A percentile compares a stretch with the other conserved stretches of the same genome.
Evolutionary conservation across 2,888 invertebrate genomes (phyloP).

Genomic region (Drosophila niveifrons): DNA sequence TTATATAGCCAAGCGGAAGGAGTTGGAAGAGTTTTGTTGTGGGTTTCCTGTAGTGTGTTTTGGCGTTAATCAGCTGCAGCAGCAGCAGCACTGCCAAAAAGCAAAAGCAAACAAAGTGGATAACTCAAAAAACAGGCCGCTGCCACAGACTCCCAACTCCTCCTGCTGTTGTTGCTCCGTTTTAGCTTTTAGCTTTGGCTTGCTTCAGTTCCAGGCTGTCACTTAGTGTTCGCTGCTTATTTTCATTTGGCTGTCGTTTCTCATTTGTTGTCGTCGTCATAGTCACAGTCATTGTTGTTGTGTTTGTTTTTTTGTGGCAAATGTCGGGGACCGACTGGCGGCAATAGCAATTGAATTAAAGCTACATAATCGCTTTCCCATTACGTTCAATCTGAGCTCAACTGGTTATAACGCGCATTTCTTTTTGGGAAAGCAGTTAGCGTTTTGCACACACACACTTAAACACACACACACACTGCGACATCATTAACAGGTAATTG

Average conservation of each 20-base stretch:
- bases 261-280: conserved; percentile 20
- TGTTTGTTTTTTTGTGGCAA: conserved; percentile 13
- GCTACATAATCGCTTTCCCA: conserved; percentile 78
- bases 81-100: conserved; percentile 11
- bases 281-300: conserved; percentile 21
- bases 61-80: conserved; percentile 56
- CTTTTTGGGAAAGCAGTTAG: conserved; percentile 61
- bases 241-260: conserved; percentile 30
- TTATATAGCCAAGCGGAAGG: conserved; percentile 80
- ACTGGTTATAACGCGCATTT: conserved; percentile 63
- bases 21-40: conserved; percentile 49
- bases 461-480: not conserved
- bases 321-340: conserved; percentile 26
- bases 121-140: conserved; percentile 48
- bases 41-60: conserved; percentile 72
- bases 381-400: conserved; percentile 65
- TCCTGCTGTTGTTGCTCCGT: conserved; percentile 3
- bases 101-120: conserved; percentile 49
- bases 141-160: conserved; percentile 12
- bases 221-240: conserved; percentile 33
- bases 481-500: conserved; percentile 64
- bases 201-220: conserved; percentile 13
- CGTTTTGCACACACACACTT: conserved; percentile 26
- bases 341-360: conserved; percentile 56
- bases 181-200: not conserved